Evolutionary conservation across 1,140 invertebrate genomes (phyloP).

Genomic region (Pteromalus puparum): DNA sequence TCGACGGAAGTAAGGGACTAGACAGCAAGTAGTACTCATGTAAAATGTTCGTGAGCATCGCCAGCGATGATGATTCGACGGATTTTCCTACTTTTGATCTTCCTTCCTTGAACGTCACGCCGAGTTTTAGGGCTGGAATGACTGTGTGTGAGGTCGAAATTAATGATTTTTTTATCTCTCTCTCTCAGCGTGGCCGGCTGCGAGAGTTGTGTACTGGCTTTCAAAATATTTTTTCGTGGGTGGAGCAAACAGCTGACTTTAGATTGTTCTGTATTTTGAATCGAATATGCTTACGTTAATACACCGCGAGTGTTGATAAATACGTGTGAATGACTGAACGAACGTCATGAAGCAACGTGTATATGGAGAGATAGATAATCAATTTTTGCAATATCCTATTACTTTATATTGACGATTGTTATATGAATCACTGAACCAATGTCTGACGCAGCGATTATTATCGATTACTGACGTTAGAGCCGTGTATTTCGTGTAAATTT

Average conservation of each 20-base stretch:
- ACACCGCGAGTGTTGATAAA: too few species aligned
- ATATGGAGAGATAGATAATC: too few species aligned
- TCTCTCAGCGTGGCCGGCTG: too few species aligned
- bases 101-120: neutral
- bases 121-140: neutral
- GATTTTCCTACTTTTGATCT: neutral
- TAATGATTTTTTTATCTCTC: neutral
- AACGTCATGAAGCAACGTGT: too few species aligned
- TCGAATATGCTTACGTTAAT: too few species aligned
- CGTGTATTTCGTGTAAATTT: too few species aligned
- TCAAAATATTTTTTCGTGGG: neutral
- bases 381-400: too few species aligned
- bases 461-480: too few species aligned
- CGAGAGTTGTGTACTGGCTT: neutral
- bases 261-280: neutral
- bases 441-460: too few species aligned
- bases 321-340: too few species aligned
- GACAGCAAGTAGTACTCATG: slow-evolving; percentile 10
- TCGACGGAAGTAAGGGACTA: neutral
- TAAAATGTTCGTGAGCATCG: slow-evolving; percentile 1
- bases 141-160: neutral
- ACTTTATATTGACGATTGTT: too few species aligned
- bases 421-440: too few species aligned
- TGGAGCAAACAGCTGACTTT: neutral
- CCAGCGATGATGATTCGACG: slow-evolving; percentile 12